A percentile compares a stretch with the other conserved stretches of the same genome.
Evolutionary conservation across 2,113 vertebrate species (phyloP).

Genomic region (Alouatta palliata): DNA sequence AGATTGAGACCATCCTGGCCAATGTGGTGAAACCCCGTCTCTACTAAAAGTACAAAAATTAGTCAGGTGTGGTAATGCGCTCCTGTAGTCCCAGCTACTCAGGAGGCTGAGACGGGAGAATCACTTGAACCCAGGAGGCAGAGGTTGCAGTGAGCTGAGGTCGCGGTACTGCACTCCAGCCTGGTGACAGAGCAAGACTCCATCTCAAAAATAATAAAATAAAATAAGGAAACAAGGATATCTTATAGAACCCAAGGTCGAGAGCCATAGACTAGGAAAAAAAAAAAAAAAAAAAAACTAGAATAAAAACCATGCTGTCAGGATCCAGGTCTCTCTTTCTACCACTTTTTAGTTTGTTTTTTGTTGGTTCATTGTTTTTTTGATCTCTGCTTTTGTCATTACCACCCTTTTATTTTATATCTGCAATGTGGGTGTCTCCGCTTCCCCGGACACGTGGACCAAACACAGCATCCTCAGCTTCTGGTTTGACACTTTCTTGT

Average conservation of each 20-base stretch:
- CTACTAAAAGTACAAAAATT: too few species aligned
- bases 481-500: neutral
- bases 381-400: neutral
- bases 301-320: neutral
- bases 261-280: neutral
- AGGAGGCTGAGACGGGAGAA: too few species aligned
- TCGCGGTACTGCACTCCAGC: too few species aligned
- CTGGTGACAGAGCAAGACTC: too few species aligned
- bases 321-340: neutral
- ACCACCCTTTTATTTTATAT: neutral
- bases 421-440: neutral
- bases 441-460: neutral
- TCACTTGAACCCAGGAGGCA: too few species aligned
- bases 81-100: too few species aligned
- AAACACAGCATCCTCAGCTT: neutral
- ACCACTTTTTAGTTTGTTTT: neutral
- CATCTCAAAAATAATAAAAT: too few species aligned
- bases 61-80: too few species aligned
- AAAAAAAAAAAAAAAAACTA: neutral
- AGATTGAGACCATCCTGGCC: too few species aligned
- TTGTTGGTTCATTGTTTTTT: neutral
- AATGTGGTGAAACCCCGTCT: too few species aligned
- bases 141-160: too few species aligned
- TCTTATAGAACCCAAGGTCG: neutral
- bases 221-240: neutral